Evolutionary conservation across 1,140 invertebrate species (phyloP).

Genomic region (Drosophila sproati): DNA sequence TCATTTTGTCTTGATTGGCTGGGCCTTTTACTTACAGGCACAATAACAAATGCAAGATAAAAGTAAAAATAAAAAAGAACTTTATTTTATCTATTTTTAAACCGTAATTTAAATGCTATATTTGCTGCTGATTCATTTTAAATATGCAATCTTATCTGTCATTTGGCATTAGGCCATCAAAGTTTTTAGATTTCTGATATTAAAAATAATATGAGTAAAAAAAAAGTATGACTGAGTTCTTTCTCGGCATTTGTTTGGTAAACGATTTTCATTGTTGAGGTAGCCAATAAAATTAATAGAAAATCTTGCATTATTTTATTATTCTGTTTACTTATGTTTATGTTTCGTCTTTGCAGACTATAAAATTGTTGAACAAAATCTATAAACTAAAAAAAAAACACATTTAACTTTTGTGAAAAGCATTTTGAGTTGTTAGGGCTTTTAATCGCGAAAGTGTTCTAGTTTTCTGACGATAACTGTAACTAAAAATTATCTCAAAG

Average conservation of each 20-base stretch:
- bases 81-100: conserved; percentile 46
- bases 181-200: conserved; percentile 3
- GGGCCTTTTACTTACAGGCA: conserved; percentile 24
- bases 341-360: background rate
- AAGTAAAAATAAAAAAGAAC: background rate
- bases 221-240: background rate
- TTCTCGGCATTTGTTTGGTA: background rate
- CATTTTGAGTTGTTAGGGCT: too few relatives aligned
- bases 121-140: background rate
- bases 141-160: conserved; percentile 26
- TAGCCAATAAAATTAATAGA: conserved; percentile 11
- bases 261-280: conserved; percentile 38
- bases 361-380: too few relatives aligned
- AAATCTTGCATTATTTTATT: too few relatives aligned
- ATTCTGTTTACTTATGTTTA: too few relatives aligned
- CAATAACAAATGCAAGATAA: background rate
- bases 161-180: conserved; percentile 25
- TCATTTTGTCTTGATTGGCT: conserved; percentile 44
- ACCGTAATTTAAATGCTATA: conserved; percentile 40
- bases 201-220: background rate
- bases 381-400: too few relatives aligned
- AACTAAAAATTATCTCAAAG: background rate
- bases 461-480: background rate
- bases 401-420: too few relatives aligned
- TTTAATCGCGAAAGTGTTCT: background rate